Evolutionary conservation across 2,113 vertebrate genomes (phyloP).

Genomic region (Sterrhoptilus dennistouni): DNA sequence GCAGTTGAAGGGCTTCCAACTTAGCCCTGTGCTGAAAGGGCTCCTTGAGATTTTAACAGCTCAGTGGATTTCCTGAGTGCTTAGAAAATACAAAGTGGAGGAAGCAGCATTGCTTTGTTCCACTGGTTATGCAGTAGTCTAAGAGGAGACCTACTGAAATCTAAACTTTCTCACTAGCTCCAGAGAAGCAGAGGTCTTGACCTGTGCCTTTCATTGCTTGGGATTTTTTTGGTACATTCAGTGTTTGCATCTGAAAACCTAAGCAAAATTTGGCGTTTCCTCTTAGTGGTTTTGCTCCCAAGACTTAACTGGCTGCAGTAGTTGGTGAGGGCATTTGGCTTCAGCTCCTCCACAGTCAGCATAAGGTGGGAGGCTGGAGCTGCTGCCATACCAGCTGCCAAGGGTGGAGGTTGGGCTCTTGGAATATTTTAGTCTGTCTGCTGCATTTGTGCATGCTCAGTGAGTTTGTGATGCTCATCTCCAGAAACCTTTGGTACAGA

Average conservation of each 20-base stretch:
- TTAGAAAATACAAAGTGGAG: not conserved
- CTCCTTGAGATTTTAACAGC: not conserved
- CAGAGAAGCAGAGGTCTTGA: not conserved
- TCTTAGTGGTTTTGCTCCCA: not conserved
- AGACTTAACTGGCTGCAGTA: not conserved
- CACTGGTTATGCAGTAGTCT: not conserved
- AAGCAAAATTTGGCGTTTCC: not conserved
- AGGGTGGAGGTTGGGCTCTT: not conserved
- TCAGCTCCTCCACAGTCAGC: not conserved
- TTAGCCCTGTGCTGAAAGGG: conserved; percentile 11
- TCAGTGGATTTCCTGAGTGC: not conserved
- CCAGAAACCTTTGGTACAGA: not conserved
- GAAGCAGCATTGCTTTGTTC: not conserved
- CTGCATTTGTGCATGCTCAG: not conserved
- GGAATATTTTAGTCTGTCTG: not conserved
- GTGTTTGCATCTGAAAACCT: not conserved
- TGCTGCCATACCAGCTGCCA: not conserved
- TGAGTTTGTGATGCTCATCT: not conserved
- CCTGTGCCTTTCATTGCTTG: not conserved
- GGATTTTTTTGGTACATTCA: not conserved
- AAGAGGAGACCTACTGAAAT: not conserved
- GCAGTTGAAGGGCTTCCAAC: not conserved
- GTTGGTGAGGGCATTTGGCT: not conserved
- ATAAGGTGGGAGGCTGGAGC: not conserved
- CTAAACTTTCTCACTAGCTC: not conserved